Evolutionary conservation across 2,888 invertebrate species (phyloP).

Genomic region (Autographa gamma): DNA sequence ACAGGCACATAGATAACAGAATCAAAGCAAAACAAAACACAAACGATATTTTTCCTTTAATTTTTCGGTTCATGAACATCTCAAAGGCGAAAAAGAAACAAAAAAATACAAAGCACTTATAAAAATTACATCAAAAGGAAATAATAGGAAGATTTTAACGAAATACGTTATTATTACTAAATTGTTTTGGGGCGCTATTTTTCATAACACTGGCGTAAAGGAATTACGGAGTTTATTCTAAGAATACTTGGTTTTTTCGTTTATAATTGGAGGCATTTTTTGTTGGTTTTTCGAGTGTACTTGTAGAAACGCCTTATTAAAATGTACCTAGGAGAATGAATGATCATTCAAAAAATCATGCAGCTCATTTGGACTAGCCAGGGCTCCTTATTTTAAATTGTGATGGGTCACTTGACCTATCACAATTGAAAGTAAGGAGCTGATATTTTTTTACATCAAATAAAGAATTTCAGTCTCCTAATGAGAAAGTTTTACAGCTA

Average conservation of each 20-base stretch:
- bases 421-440: too few relatives aligned
- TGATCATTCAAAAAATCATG: too few relatives aligned
- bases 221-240: conserved; percentile 32
- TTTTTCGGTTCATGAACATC: conserved; percentile 52
- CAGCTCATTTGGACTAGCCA: too few relatives aligned
- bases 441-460: too few relatives aligned
- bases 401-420: too few relatives aligned
- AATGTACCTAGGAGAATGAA: not conserved
- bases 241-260: conserved; percentile 60
- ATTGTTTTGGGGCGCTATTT: conserved; percentile 41
- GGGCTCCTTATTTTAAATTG: too few relatives aligned
- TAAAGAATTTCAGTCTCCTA: too few relatives aligned
- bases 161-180: conserved; percentile 47
- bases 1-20: conserved; percentile 16
- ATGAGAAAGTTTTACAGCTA: not conserved
- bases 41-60: conserved; percentile 26
- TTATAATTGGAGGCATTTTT: conserved; percentile 65
- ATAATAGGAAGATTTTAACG: conserved; percentile 50
- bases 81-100: conserved; percentile 44
- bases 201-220: conserved; percentile 20
- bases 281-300: conserved; percentile 22
- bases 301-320: not conserved
- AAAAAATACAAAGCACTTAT: conserved; percentile 41
- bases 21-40: conserved; percentile 41
- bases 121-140: conserved; percentile 50